phyloP scores from a whole-genome alignment of 2,888 invertebrate genomes.

The Dexiosoma caninum region DNA sequence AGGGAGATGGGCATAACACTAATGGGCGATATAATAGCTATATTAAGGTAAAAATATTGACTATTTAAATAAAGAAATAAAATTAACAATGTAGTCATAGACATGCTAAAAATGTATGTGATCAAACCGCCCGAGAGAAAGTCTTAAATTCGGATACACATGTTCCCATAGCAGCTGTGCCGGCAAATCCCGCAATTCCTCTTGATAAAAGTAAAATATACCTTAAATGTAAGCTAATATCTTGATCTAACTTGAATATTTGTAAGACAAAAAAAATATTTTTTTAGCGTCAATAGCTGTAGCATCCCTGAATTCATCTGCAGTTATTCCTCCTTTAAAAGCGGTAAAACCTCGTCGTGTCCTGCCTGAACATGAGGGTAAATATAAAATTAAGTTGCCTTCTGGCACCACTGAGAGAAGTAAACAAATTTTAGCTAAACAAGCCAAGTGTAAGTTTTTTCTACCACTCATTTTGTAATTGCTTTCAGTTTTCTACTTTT shows the following conservation, averaged over 20 bases:
- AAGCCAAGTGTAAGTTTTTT: constrained; percentile 72
- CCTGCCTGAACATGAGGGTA: constrained; percentile 80
- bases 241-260: background rate
- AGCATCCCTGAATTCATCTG: constrained; percentile 37
- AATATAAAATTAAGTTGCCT: constrained; percentile 80
- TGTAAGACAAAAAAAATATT: background rate
- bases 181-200: constrained; percentile 70
- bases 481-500: background rate
- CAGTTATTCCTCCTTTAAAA: constrained; percentile 66
- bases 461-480: background rate
- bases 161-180: constrained; percentile 80
- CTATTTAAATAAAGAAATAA: background rate
- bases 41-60: constrained; percentile 80
- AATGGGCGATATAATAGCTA: constrained; percentile 86
- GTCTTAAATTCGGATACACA: constrained; percentile 78
- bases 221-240: constrained; percentile 64
- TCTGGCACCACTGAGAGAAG: constrained; percentile 79
- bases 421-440: constrained; percentile 78
- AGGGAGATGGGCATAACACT: constrained; percentile 91
- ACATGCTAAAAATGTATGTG: constrained; percentile 81
- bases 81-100: constrained; percentile 71
- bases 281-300: constrained; percentile 28
- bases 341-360: constrained; percentile 75
- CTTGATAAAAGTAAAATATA: constrained; percentile 64
- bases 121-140: constrained; percentile 80